phyloP scores from a whole-genome alignment of 2,797 vertebrate genomes.

The Salmo trutta region DNA sequence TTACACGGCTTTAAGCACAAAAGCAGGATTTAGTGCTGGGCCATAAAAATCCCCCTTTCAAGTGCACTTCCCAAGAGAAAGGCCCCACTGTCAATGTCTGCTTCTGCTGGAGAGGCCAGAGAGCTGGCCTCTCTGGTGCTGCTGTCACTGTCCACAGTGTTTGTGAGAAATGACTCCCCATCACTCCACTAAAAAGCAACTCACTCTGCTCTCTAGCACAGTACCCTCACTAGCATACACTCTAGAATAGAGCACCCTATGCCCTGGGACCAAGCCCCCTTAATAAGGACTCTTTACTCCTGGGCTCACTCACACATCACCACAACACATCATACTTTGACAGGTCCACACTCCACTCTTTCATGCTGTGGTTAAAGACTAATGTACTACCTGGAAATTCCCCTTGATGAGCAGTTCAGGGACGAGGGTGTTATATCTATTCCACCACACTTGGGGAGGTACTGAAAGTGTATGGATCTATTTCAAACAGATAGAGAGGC shows the following conservation, averaged over 20 bases:
- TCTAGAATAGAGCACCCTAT: slow-evolving; percentile 57
- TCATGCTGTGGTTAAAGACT: slow-evolving; percentile 63
- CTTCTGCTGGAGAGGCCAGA: slow-evolving; percentile 37
- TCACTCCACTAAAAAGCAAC: slow-evolving; percentile 41
- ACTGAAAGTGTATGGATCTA: slow-evolving; percentile 49
- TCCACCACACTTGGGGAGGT: slow-evolving; percentile 25
- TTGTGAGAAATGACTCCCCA: slow-evolving; percentile 43
- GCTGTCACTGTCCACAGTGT: background rate
- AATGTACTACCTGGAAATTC: slow-evolving; percentile 62
- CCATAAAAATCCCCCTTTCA: slow-evolving; percentile 51
- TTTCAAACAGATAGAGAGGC: slow-evolving; percentile 68
- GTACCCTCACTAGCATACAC: slow-evolving; percentile 55
- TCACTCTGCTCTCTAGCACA: slow-evolving; percentile 23
- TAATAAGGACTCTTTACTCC: slow-evolving; percentile 63
- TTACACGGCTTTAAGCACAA: slow-evolving; percentile 32
- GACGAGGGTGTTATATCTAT: slow-evolving; percentile 37
- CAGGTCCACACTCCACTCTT: slow-evolving; percentile 35
- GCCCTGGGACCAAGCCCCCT: slow-evolving; percentile 49
- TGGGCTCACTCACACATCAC: slow-evolving; percentile 52
- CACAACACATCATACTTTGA: slow-evolving; percentile 40
- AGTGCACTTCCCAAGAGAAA: slow-evolving; percentile 56
- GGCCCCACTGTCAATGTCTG: slow-evolving; percentile 44
- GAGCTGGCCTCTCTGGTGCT: slow-evolving; percentile 32
- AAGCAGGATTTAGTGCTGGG: slow-evolving; percentile 47
- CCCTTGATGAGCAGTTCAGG: slow-evolving; percentile 59